Base-by-base conservation (phyloP, 2,113 vertebrate species). In the Cyphomyrus discorhynchus region DNA sequence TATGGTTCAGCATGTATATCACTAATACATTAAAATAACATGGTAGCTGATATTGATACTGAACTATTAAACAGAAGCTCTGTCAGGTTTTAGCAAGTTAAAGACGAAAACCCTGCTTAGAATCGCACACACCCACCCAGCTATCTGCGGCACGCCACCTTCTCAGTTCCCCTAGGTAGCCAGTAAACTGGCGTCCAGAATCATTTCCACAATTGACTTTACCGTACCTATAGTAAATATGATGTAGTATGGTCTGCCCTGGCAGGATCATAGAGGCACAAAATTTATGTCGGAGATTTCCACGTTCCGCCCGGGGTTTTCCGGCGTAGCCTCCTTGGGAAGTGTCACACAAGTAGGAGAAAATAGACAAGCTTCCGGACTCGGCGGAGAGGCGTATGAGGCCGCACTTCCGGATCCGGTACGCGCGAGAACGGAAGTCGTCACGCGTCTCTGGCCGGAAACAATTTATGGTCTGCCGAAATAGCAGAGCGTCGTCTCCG, bases 201-300 rank as follows among this genome's bases (percentile, higher is more conserved):
- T 42, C 15, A 39, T 39, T 46, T 83, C 15, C 45, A 83, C 80
- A 15, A 82, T 82, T 82, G 19, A 83, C 24, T 47, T 47, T 89
- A 62, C 21, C 94, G 95, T 93, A 96, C 95, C 95, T 95, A 93
- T 92, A 91, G 93, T 87, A 91, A 93, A 93, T 91, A 89, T 92
- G 90, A 91, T 91, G 66, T 88, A 88, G 90, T 93, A 31, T 89
- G 62, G 91, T 89, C 88, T 93, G 93, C 87, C 85, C 93, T 90
- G 10, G 89, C 90, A 93, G 95, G 94, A 93, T 92, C 95, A 95
- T 95, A 95, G 93, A 95, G 93, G 92, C 94, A 92, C 93, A 89
- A 86, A 91, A 90, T 92, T 21, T 24, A 39, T 53, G 24, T 27
- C 91, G 90, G 89, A 58, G 86, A 77, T 88, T 90, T 58, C 42